Evolutionary conservation across 2,888 invertebrate genomes (phyloP).

Genomic region (Xestia ashworthii): DNA sequence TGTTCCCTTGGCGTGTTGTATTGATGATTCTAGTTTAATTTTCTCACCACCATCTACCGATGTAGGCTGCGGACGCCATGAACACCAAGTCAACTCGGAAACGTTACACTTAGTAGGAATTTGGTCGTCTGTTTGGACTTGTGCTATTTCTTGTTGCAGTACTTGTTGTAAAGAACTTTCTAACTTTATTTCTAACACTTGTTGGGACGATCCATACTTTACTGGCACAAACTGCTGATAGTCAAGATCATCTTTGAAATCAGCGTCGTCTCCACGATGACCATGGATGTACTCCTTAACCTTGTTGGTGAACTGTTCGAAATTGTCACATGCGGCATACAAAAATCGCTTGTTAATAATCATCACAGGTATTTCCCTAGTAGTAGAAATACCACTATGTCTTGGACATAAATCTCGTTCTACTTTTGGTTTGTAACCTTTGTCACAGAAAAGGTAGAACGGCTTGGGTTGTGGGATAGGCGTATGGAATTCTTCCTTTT

Average conservation of each 20-base stretch:
- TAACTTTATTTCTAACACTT: slow-evolving; percentile 74
- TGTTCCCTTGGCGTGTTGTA: background rate
- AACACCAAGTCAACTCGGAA: slow-evolving; percentile 72
- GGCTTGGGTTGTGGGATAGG: slow-evolving; percentile 80
- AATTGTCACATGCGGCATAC: slow-evolving; percentile 85
- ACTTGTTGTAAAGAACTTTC: slow-evolving; percentile 84
- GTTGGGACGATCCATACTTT: slow-evolving; percentile 71
- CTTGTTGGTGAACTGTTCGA: slow-evolving; percentile 78
- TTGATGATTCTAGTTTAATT: background rate
- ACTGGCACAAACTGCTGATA: slow-evolving; percentile 79
- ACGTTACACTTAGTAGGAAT: slow-evolving; percentile 73
- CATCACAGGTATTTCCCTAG: slow-evolving; percentile 82
- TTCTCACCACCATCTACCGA: background rate
- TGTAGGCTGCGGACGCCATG: background rate
- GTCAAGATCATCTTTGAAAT: slow-evolving; percentile 76
- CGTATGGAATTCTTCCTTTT: slow-evolving; percentile 70
- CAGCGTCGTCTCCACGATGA: slow-evolving; percentile 73
- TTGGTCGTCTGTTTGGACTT: slow-evolving; percentile 57
- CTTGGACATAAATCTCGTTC: slow-evolving; percentile 80
- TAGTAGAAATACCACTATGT: slow-evolving; percentile 77
- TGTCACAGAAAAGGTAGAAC: slow-evolving; percentile 83
- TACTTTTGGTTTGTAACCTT: slow-evolving; percentile 75
- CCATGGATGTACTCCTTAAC: slow-evolving; percentile 79
- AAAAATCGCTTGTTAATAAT: slow-evolving; percentile 83
- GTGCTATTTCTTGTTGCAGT: slow-evolving; percentile 79